Percentiles rank a stretch among this genome's conserved stretches.
Conservation (phyloP, 2,113 vertebrate species). For the Hoplias malabaricus region DNA sequence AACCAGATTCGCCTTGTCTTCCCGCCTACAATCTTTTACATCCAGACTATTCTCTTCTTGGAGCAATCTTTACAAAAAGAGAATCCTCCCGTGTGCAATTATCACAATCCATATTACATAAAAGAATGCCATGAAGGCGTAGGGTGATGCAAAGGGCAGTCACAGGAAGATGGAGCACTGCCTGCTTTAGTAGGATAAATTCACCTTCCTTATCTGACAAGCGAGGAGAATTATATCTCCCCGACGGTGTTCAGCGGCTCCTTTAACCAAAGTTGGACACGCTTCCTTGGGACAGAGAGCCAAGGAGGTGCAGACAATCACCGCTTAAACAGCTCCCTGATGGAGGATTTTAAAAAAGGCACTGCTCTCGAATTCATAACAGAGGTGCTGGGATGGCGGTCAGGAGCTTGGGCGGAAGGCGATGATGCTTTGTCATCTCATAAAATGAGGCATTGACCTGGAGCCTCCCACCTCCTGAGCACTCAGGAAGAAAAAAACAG, state of each 20-base stretch:
- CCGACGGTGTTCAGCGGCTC: not conserved
- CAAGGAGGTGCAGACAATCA: not conserved
- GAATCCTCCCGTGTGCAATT: constrained; percentile 24
- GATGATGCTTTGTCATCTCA: not conserved
- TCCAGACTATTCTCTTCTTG: not conserved
- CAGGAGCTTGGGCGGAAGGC: not conserved
- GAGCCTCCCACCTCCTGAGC: not conserved
- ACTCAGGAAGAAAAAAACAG: not conserved
- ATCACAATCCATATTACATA: constrained; percentile 22
- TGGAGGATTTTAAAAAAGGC: constrained; percentile 13
- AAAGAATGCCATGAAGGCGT: not conserved
- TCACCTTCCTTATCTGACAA: not conserved
- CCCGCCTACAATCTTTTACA: not conserved
- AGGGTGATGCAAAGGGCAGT: not conserved
- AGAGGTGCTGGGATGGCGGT: not conserved
- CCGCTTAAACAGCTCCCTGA: constrained; percentile 2
- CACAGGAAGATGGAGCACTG: not conserved
- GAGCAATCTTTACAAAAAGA: not conserved
- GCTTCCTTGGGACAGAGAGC: not conserved
- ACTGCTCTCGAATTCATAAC: not conserved
- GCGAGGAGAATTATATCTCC: not conserved
- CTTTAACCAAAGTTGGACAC: not conserved
- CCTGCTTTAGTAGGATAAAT: not conserved
- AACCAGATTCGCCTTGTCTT: not conserved
- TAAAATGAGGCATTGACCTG: not conserved